Evolutionary conservation across 2,888 invertebrate species (phyloP), one percentile per base, ranked within the genome.

Genomic region (Mythimna albipuncta): DNA sequence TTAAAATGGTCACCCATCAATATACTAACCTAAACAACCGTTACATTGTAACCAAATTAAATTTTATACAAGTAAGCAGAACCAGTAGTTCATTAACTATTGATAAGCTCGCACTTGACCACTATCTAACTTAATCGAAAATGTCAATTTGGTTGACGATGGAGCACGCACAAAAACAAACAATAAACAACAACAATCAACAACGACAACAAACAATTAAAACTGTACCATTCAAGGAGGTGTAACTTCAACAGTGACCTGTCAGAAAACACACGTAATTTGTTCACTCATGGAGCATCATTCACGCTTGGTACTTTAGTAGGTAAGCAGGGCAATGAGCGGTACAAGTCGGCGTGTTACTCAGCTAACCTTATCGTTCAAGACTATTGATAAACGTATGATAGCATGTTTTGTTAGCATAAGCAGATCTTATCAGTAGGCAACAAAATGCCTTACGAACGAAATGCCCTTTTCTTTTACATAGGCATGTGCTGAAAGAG

Each of bases 281-380:
- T 47, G 0, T 19, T 2, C 11, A 35, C 50, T 32, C 13, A 57
- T n/a, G 16, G 13, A n/a, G 19, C 16, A n/a, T 9, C 9, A 47
- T 63, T 44, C 57, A 64, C 66, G 52, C 52, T 64, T 21, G 11
- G 47, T 57, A 64, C 63, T 13, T 57, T 16, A 71, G 65, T 79
- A 68, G 72, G 70, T 71, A 79, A 82, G 61, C 64, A 67, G 75
- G 61, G 13, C 79, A 78, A 32, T 61, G 13, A 70, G 54, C 72
- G 58, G 75, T 64, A 71, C n/a, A 65, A 50, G 44, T 11, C 63
- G 50, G 64, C 62, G 62, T 55, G 69, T 58, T 59, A 63, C 58
- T 63, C 64, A 62, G 55, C 72, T 68, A 64, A 70, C 76, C 68
- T 74, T 76, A 61, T 54, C 74, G 38, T 67, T 75, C 54, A 54